A percentile compares a stretch with the other conserved stretches of the same genome.
phyloP scores from a whole-genome alignment of 92 coral and sea anemone species.

The Phenganax marumi region DNA sequence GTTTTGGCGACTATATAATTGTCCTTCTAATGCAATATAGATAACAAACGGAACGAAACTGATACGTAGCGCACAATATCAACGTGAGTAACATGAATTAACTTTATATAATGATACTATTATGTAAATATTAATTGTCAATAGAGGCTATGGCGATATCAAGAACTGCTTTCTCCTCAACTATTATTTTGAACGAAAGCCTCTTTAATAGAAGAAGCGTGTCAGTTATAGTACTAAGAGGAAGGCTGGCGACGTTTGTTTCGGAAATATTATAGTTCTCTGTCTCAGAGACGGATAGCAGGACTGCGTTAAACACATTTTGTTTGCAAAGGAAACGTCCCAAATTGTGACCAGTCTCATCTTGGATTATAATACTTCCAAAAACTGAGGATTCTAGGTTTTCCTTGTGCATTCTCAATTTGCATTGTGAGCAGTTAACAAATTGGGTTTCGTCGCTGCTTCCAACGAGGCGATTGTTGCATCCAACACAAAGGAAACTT shows the following conservation, averaged over 20 bases:
- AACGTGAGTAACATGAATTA: too few species aligned
- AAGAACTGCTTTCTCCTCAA: too few species aligned
- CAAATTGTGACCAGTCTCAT: not conserved
- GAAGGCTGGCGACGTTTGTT: slow-evolving; percentile 9
- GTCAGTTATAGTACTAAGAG: not conserved
- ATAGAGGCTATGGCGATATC: too few species aligned
- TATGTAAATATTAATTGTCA: too few species aligned
- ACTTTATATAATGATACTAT: too few species aligned
- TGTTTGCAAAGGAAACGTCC: not conserved
- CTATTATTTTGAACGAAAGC: not conserved
- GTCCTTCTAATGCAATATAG: too few species aligned
- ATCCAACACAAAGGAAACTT: slow-evolving; percentile 45
- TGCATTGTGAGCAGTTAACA: slow-evolving; percentile 48
- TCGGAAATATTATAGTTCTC: slow-evolving; percentile 13
- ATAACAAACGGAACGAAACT: too few species aligned
- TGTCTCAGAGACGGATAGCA: not conserved
- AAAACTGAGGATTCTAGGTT: not conserved
- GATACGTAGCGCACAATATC: too few species aligned
- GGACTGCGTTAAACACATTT: not conserved
- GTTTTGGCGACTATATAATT: too few species aligned
- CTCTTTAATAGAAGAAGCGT: slow-evolving; percentile 20
- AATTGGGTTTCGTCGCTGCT: slow-evolving; percentile 16
- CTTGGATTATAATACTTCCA: not conserved
- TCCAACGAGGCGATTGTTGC: slow-evolving; percentile 49
- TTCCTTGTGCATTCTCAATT: slow-evolving; percentile 2